These are phyloP conservation scores for Dermochelys coriacea DNA, from an alignment of 2,797 vertebrate genomes.

Conservation along the genomic window DNA sequence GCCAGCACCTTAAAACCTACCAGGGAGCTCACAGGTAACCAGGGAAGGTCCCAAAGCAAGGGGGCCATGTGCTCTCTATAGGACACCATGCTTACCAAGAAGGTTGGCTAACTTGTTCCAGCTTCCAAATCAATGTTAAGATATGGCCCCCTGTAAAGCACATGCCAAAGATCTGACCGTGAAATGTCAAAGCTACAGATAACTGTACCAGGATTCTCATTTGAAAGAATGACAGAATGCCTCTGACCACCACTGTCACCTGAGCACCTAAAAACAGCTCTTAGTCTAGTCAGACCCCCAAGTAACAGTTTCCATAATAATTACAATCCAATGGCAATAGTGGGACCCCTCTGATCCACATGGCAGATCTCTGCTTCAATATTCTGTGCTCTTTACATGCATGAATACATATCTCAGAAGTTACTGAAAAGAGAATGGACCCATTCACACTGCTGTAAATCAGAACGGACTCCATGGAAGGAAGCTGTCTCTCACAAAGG, in stretches of 20 bases:
- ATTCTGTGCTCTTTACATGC: not conserved
- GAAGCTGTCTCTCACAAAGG: not conserved
- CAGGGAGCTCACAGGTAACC: not conserved
- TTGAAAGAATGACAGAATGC: not conserved
- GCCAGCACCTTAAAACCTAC: not conserved
- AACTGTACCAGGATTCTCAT: not conserved
- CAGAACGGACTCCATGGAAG: not conserved
- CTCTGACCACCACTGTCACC: not conserved
- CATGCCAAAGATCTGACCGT: not conserved
- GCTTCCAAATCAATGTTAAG: not conserved
- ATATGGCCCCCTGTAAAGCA: not conserved
- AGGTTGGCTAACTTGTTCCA: not conserved
- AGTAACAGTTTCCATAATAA: not conserved
- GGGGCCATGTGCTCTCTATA: not conserved
- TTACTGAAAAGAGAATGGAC: not conserved
- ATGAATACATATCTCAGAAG: not conserved
- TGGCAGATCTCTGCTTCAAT: not conserved
- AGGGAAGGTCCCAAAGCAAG: not conserved
- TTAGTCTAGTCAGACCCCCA: not conserved
- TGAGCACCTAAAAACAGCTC: not conserved
- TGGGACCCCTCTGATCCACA: not conserved
- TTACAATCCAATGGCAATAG: not conserved
- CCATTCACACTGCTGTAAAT: not conserved
- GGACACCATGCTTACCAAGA: not conserved
- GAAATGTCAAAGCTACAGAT: not conserved